Percentiles rank a stretch among this genome's conserved stretches.
Evolutionary conservation across 1,140 invertebrate species (phyloP).

Genomic region (Pissodes strobi): DNA sequence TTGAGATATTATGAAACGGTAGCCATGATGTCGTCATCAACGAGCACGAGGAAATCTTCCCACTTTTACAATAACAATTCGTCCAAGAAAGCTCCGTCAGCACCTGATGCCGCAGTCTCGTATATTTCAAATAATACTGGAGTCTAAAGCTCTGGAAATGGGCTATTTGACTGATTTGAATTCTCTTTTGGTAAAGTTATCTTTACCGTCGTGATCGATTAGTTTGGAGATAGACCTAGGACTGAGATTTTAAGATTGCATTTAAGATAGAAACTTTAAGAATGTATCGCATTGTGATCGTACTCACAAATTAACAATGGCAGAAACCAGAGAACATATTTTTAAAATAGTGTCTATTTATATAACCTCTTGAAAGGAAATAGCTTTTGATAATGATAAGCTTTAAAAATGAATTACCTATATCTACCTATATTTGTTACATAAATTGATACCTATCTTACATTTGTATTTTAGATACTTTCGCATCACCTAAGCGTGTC

Average conservation of each 20-base stretch:
- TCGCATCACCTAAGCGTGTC: conserved; percentile 37
- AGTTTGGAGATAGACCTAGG: not conserved
- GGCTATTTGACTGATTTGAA: not conserved
- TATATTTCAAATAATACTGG: conserved; percentile 71
- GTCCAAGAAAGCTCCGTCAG: conserved; percentile 64
- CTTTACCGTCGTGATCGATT: not conserved
- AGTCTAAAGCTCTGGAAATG: conserved; percentile 57
- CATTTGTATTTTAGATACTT: conserved; percentile 19
- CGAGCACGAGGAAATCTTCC: conserved; percentile 80
- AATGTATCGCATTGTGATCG: conserved; percentile 25
- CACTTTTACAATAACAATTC: conserved; percentile 71
- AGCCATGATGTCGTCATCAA: conserved; percentile 79
- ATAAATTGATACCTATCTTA: conserved; percentile 10
- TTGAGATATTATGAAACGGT: conserved; percentile 83
- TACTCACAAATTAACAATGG: conserved; percentile 24
- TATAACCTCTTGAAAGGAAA: conserved; percentile 6
- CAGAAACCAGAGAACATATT: conserved; percentile 28
- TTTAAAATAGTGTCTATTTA: conserved; percentile 23
- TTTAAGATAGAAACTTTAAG: conserved; percentile 12
- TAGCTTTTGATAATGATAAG: conserved; percentile 31
- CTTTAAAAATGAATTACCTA: conserved; percentile 16
- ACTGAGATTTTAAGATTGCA: conserved; percentile 11
- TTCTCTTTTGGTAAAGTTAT: not conserved
- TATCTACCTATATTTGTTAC: conserved; percentile 4
- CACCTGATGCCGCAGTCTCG: conserved; percentile 72